Base-by-base conservation (phyloP, 2,113 vertebrate species). In the Dromaius novaehollandiae region DNA sequence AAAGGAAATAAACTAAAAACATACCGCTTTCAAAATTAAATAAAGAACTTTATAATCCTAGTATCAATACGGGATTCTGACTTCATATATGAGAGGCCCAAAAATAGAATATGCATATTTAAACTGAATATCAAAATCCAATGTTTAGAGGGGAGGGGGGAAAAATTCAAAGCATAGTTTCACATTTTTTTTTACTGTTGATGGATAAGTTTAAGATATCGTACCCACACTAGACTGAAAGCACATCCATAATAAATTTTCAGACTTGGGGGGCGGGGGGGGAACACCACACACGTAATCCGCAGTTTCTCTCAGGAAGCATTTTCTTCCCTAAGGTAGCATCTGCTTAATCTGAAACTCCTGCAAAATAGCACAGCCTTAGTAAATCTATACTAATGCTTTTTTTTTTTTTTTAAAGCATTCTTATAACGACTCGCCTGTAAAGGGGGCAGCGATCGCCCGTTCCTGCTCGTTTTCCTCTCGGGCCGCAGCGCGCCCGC, bases 31-130 rank as follows among this genome's bases (percentile, higher is more conserved):
- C 58, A 13, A 22, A 7, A 3, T 7, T 10, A 10, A 42, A 30
- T 2, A 11, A 53, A 55, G 60, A 92, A 89, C 51, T 82, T 93
- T 2, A 40, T 28, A 10, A 64, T 48, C 30, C 50, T 9, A 32
- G 1, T 2, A 32, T 4, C 44, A 34, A 26, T 6, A 58, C 0
- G 22, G n/a, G 1, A 6, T 12, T 58, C 74, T 1, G 5, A 36
- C 48, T 68, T 40, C 26, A 32, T 22, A 7, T 0, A 19, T 7
- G 7, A 78, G 18, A 9, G 10, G 30, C 63, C 25, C n/a, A 19
- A 28, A 18, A 64, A 30, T 0, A 36, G 53, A 74, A 32, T 3
- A 21, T 46, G 24, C 14, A 0, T 18, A 64, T 82, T 1, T 0
- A 32, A 48, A 55, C 22, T 2, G 0, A 75, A 10, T 55, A 25